Conservation (phyloP, 2,113 vertebrate species). For the Pitta sordida region DNA sequence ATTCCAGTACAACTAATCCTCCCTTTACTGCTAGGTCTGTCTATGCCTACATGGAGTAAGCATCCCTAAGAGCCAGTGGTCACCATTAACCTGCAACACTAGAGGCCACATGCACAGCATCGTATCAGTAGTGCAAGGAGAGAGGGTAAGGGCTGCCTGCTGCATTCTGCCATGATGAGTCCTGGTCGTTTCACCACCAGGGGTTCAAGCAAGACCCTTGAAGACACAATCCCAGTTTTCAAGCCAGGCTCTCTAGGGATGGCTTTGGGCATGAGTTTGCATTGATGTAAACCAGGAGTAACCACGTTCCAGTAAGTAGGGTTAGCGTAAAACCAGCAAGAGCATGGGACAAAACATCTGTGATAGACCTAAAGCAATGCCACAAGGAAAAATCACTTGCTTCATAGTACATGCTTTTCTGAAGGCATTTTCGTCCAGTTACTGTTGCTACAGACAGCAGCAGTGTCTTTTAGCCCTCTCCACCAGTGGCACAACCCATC, state of each 20-base stretch:
- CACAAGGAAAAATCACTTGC: neutral
- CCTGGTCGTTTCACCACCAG: neutral
- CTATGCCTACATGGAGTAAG: neutral
- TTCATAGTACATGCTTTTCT: neutral
- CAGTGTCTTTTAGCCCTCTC: neutral
- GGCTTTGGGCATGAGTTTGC: neutral
- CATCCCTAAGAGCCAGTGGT: neutral
- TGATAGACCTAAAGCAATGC: neutral
- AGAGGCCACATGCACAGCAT: neutral
- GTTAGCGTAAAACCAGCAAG: neutral
- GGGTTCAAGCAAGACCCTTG: neutral
- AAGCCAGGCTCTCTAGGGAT: neutral
- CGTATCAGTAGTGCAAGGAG: neutral
- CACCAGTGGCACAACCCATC: fast-evolving
- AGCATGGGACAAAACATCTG: neutral
- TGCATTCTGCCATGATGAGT: neutral
- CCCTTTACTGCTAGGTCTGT: neutral
- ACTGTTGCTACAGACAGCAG: neutral
- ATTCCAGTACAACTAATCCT: neutral
- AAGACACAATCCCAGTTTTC: neutral
- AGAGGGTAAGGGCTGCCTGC: neutral
- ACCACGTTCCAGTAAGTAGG: neutral
- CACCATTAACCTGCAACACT: neutral
- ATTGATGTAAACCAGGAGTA: neutral
- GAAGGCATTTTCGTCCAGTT: neutral